Conservation (phyloP, 2,888 invertebrate species). For the Cryptops parisi region DNA sequence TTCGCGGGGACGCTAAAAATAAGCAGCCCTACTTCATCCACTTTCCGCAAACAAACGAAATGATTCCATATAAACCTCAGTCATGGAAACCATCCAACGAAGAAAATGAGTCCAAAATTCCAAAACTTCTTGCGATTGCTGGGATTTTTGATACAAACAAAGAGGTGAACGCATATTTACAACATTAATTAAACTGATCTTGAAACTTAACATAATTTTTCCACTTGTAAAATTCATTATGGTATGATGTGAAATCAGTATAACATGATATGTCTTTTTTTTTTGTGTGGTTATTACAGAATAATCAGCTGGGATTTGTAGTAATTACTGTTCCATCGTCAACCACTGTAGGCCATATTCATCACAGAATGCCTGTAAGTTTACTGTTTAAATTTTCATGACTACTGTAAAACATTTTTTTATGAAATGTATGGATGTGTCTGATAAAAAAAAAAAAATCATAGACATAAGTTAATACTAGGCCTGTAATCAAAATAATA, state of each 20-base stretch:
- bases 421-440: no score
- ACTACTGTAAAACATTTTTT: no score
- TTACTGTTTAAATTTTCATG: not conserved
- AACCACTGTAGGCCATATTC: constrained; percentile 11
- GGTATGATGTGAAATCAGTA: not conserved
- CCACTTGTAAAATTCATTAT: no score
- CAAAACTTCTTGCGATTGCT: constrained; percentile 8
- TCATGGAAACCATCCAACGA: no score
- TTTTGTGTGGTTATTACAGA: not conserved
- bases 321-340: constrained; percentile 15
- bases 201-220: no score
- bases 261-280: not conserved
- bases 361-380: constrained; percentile 18
- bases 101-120: not conserved
- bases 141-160: constrained; percentile 8
- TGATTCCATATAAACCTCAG: constrained; percentile 43
- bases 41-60: constrained; percentile 41
- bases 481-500: no score
- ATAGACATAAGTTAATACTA: no score
- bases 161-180: no score
- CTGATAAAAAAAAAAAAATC: no score
- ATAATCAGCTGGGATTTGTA: constrained; percentile 8
- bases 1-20: constrained; percentile 38
- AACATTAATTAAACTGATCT: no score
- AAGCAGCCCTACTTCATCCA: constrained; percentile 65